Percentiles rank a stretch among this genome's conserved stretches.
phyloP scores from a whole-genome alignment of 35 echinoderm and acorn worm genomes.

The Heliocidaris erythrogramma region DNA sequence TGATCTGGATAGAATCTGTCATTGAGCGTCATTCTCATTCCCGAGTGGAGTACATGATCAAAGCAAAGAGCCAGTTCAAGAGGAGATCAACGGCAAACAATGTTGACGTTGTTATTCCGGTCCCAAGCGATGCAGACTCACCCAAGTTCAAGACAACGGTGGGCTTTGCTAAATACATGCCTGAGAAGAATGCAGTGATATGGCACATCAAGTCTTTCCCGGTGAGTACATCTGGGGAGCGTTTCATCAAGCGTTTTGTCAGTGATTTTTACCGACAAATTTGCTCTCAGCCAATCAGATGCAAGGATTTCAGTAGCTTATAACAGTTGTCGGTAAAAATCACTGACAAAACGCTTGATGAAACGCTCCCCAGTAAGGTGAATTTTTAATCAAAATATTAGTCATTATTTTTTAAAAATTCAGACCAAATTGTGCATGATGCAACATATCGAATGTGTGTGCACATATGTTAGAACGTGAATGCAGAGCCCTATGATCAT shows the following conservation, averaged over 20 bases:
- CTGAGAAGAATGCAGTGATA: constrained; percentile 76
- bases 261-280: no score
- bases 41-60: constrained; percentile 99
- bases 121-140: constrained; percentile 98
- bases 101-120: constrained; percentile 92
- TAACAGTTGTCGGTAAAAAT: no score
- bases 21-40: constrained; percentile 99
- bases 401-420: no score
- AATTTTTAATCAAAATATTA: background rate
- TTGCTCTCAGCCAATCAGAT: no score
- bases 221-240: constrained; percentile 80
- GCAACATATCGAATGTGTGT: no score
- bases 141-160: constrained; percentile 99
- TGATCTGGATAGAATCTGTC: constrained; percentile 99
- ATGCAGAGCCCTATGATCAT: no score
- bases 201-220: constrained; percentile 99
- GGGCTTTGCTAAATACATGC: constrained; percentile 88
- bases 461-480: no score
- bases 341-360: no score
- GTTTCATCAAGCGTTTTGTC: no score
- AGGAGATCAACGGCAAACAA: constrained; percentile 96
- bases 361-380: no score
- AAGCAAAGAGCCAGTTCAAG: constrained; percentile 99
- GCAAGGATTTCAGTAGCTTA: no score
- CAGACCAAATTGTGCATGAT: no score